A percentile compares a stretch with the other conserved stretches of the same genome.
Evolutionary conservation across 2,113 vertebrate genomes (phyloP).

Genomic region (Euleptes europaea): DNA sequence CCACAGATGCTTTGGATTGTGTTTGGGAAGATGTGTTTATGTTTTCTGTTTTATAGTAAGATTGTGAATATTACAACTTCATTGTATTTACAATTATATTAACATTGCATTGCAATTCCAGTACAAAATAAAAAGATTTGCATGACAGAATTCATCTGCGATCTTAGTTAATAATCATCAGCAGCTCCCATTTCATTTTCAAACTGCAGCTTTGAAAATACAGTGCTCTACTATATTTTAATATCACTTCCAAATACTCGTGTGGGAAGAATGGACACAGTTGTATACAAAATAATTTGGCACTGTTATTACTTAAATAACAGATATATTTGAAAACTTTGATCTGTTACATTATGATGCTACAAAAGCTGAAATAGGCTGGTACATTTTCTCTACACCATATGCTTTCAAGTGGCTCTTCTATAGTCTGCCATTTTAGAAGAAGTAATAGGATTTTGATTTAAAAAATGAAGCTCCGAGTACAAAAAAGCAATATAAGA

Average conservation of each 20-base stretch:
- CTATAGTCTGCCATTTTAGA: not conserved
- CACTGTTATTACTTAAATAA: not conserved
- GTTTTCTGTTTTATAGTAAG: constrained; percentile 44
- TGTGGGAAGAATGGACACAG: not conserved
- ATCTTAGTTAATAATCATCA: constrained; percentile 27
- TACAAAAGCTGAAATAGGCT: not conserved
- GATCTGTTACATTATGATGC: not conserved
- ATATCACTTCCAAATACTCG: not conserved
- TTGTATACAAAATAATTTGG: not conserved
- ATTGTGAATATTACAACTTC: constrained; percentile 39
- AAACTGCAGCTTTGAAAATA: not conserved
- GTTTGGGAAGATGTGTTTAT: constrained; percentile 32
- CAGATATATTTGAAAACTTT: not conserved
- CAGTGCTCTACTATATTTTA: not conserved
- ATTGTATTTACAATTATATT: constrained; percentile 28
- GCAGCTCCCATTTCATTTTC: constrained; percentile 14
- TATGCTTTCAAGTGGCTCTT: not conserved
- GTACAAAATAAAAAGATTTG: constrained; percentile 34
- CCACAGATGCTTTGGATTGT: constrained; percentile 38
- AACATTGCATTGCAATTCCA: constrained; percentile 44
- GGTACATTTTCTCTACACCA: not conserved
- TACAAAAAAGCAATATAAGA: not conserved
- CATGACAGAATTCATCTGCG: constrained; percentile 24
- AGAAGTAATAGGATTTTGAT: not conserved
- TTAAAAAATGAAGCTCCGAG: not conserved